These are phyloP conservation scores for Monomorium pharaonis DNA, from an alignment of 1,140 invertebrate genomes.

Conservation along the genomic window DNA sequence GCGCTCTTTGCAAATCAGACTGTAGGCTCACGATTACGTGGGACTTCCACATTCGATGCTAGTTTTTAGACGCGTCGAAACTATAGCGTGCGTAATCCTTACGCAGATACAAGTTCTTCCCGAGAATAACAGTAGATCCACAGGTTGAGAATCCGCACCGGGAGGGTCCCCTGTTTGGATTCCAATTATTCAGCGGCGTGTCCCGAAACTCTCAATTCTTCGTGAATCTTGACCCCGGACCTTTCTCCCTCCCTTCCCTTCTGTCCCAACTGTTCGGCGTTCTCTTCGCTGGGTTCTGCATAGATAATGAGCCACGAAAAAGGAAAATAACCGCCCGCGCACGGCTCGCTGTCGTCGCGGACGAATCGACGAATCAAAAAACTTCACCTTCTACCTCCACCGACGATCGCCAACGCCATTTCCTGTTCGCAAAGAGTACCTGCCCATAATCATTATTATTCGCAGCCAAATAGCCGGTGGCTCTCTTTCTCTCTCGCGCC, in stretches of 20 bases:
- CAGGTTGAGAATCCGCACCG: slow-evolving; percentile 61
- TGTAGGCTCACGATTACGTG: neutral
- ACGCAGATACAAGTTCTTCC: neutral
- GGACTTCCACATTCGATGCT: neutral
- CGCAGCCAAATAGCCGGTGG: slow-evolving; percentile 66
- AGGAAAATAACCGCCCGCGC: slow-evolving; percentile 19
- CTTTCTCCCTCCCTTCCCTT: neutral
- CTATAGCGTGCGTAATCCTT: neutral
- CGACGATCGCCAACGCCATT: slow-evolving; percentile 70
- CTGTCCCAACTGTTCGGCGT: neutral
- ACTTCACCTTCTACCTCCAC: slow-evolving; percentile 59
- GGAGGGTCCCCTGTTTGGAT: slow-evolving; percentile 58
- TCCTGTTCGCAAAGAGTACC: slow-evolving; percentile 71
- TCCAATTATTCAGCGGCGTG: slow-evolving; percentile 66
- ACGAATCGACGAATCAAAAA: slow-evolving; percentile 52
- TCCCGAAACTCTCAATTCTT: slow-evolving; percentile 64
- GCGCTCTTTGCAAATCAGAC: slow-evolving; percentile 33
- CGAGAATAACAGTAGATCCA: slow-evolving; percentile 3
- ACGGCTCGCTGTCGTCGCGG: neutral
- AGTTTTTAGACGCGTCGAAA: neutral
- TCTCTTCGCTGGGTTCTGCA: slow-evolving; percentile 27
- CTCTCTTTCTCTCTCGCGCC: slow-evolving; percentile 62
- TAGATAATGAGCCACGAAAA: slow-evolving; percentile 58
- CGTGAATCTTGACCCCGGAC: slow-evolving; percentile 48
- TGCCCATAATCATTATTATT: slow-evolving; percentile 74